These are phyloP conservation scores for Pungitius pungitius DNA, from an alignment of 2,113 vertebrate genomes.

Conservation along the genomic window DNA sequence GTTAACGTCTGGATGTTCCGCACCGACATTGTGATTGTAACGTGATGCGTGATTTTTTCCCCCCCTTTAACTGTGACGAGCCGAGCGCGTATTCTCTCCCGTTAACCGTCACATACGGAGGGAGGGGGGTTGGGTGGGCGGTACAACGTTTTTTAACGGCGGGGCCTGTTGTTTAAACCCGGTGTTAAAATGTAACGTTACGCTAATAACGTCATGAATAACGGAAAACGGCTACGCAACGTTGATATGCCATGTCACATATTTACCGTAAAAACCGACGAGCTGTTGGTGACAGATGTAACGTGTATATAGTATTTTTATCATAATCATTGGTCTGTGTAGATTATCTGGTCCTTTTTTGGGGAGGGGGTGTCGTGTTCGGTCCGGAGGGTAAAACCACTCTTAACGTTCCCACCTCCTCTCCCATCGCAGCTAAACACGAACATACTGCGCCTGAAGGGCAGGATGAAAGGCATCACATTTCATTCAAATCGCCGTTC, in stretches of 20 bases:
- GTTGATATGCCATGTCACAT: background rate
- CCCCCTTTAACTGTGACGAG: too few relatives aligned
- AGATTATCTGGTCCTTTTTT: background rate
- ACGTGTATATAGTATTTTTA: background rate
- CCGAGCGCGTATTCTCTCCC: too few relatives aligned
- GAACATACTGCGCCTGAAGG: background rate
- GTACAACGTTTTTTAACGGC: background rate
- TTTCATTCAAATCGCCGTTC: too few relatives aligned
- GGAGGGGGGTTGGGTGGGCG: background rate
- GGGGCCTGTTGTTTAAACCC: too few relatives aligned
- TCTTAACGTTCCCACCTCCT: slow-evolving; percentile 34
- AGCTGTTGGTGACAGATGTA: slow-evolving; percentile 1
- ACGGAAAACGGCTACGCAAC: background rate
- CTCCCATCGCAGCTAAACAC: slow-evolving; percentile 27
- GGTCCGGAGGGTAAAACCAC: slow-evolving; percentile 33
- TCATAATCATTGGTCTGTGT: background rate
- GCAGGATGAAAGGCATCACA: background rate
- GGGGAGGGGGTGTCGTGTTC: slow-evolving; percentile 8
- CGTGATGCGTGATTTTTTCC: background rate
- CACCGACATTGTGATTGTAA: background rate
- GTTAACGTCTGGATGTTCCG: background rate
- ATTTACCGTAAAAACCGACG: background rate
- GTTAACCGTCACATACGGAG: background rate
- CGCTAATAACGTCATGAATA: background rate
- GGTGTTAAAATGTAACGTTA: background rate